phyloP scores from a whole-genome alignment of 2,113 vertebrate species.

The Ailurus styani region DNA sequence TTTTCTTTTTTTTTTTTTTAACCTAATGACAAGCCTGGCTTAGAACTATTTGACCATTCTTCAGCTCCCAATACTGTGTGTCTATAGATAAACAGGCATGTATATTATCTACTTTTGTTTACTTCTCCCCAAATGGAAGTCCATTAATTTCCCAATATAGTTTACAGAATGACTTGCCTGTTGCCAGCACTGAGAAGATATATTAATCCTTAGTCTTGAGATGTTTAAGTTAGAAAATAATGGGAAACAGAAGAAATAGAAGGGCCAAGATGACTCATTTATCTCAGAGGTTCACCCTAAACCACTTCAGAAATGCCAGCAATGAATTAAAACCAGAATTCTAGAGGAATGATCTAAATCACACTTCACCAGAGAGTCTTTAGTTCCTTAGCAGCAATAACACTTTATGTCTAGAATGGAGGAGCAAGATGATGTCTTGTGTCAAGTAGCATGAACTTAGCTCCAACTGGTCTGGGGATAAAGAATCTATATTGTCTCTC shows the following conservation, averaged over 20 bases:
- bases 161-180: slow-evolving; percentile 58
- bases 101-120: slow-evolving; percentile 71
- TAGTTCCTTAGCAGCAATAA: slow-evolving; percentile 31
- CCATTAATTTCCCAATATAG: slow-evolving; percentile 65
- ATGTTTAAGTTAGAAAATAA: slow-evolving; percentile 67
- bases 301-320: slow-evolving; percentile 47
- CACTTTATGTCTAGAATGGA: not conserved
- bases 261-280: slow-evolving; percentile 56
- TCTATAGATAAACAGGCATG: slow-evolving; percentile 58
- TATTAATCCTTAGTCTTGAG: slow-evolving; percentile 59
- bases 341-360: slow-evolving; percentile 50
- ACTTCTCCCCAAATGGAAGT: slow-evolving; percentile 62
- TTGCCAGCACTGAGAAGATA: slow-evolving; percentile 31
- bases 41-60: slow-evolving; percentile 16
- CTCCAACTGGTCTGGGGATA: not conserved
- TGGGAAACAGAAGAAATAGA: slow-evolving; percentile 56
- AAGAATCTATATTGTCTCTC: slow-evolving; percentile 30
- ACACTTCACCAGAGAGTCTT: slow-evolving; percentile 21
- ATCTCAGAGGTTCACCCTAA: slow-evolving; percentile 59
- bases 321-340: slow-evolving; percentile 63
- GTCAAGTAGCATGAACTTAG: slow-evolving; percentile 27
- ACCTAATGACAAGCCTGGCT: slow-evolving; percentile 20
- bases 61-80: slow-evolving; percentile 32
- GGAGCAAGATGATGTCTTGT: not conserved
- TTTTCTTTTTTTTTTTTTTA: not conserved